Evolutionary conservation across 1,140 invertebrate species (phyloP).

Genomic region (Dendroctonus ponderosae): DNA sequence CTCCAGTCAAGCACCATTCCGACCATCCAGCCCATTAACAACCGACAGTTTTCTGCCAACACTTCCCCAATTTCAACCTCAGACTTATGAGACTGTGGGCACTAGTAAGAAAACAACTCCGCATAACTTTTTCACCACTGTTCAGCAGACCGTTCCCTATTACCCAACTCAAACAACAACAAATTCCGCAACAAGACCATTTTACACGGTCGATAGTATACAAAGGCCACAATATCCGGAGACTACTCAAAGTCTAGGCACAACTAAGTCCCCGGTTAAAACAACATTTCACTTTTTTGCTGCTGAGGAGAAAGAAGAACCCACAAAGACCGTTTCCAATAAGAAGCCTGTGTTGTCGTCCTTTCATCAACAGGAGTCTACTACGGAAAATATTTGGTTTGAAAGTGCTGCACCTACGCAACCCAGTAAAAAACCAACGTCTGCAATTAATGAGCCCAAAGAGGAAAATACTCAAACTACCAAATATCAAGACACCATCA

Average conservation of each 20-base stretch:
- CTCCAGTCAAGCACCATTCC: not conserved
- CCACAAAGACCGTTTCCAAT: not conserved
- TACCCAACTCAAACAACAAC: no score
- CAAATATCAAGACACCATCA: no score
- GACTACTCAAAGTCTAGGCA: slow-evolving; percentile 9
- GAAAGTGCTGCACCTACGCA: not conserved
- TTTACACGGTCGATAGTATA: not conserved
- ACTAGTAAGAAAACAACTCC: no score
- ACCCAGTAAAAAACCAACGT: not conserved
- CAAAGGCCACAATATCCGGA: not conserved
- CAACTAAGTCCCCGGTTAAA: slow-evolving; percentile 19
- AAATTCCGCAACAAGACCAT: no score
- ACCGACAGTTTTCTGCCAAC: no score
- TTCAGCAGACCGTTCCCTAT: no score
- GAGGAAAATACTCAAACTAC: no score
- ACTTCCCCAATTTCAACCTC: no score
- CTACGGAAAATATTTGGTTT: not conserved
- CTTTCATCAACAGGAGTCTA: no score
- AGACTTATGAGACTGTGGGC: no score
- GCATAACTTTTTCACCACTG: no score
- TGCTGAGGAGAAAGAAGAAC: slow-evolving; percentile 29
- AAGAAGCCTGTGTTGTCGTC: not conserved
- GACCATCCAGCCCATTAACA: not conserved
- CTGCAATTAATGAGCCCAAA: no score
- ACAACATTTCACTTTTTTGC: slow-evolving; percentile 33